These are phyloP conservation scores for Tanytarsus gracilentus DNA, from an alignment of 2,888 invertebrate genomes.

Conservation along the genomic window DNA sequence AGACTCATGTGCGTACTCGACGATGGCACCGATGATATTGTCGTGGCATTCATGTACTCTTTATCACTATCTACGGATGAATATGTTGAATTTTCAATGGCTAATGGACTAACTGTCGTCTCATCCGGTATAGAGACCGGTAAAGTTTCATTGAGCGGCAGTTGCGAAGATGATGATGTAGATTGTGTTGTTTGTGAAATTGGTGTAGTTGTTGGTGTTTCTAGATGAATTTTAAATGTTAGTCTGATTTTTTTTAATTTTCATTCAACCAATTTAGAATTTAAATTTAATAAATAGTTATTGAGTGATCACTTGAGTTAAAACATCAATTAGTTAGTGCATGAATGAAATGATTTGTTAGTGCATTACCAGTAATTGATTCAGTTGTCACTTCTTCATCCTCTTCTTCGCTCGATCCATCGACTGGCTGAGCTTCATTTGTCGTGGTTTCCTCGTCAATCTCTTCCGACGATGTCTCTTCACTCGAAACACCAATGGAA, in stretches of 20 bases:
- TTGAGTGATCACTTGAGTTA: no score
- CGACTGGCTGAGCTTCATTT: background rate
- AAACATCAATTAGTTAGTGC: no score
- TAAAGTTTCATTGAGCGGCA: background rate
- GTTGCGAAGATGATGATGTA: slow-evolving; percentile 28
- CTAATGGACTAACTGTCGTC: background rate
- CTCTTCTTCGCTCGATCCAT: background rate
- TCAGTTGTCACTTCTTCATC: background rate
- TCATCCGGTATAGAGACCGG: slow-evolving; percentile 7
- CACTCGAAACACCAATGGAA: background rate
- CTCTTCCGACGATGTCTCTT: background rate
- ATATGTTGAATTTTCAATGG: slow-evolving; percentile 20
- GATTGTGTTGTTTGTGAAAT: slow-evolving; percentile 34
- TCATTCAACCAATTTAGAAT: no score
- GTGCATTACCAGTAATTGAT: slow-evolving; percentile 3
- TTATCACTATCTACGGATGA: slow-evolving; percentile 10
- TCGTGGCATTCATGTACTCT: slow-evolving; percentile 11
- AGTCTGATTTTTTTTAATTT: background rate
- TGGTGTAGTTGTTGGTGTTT: slow-evolving; percentile 9
- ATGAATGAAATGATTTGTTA: no score
- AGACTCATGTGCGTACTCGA: slow-evolving; percentile 34
- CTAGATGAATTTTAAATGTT: background rate
- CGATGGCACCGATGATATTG: slow-evolving; percentile 30
- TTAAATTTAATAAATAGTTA: no score
- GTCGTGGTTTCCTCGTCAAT: background rate